Conservation (phyloP, 64 coral and sea anemone genomes). For the Stichodactyla helianthus region DNA sequence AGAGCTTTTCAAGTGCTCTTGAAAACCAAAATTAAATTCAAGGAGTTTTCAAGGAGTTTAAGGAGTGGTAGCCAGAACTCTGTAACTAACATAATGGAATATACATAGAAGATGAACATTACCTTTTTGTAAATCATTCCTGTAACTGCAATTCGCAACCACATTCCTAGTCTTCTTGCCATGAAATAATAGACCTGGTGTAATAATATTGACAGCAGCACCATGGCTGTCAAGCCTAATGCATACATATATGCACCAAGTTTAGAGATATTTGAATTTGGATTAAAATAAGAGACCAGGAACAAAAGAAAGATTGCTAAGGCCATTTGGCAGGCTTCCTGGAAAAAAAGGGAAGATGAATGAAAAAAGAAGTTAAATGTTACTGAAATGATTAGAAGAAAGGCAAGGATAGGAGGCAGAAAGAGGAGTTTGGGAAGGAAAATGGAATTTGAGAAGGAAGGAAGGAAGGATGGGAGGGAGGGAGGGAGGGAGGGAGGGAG, state of each 20-base stretch:
- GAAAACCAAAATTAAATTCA: too few species aligned
- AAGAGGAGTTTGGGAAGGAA: background rate
- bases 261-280: constrained; percentile 43
- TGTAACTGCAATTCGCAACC: constrained; percentile 54
- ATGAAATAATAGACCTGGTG: constrained; percentile 73
- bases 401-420: background rate
- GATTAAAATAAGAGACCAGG: constrained; percentile 71
- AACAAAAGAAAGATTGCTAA: constrained; percentile 56
- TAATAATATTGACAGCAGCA: constrained; percentile 36
- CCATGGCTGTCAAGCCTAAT: constrained; percentile 20
- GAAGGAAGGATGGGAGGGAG: too few species aligned
- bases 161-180: constrained; percentile 67
- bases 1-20: too few species aligned
- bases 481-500: too few species aligned
- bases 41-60: too few species aligned
- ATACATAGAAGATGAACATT: background rate
- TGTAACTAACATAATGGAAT: too few species aligned
- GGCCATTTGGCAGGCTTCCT: constrained; percentile 54
- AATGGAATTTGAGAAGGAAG: background rate
- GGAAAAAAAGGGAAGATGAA: background rate
- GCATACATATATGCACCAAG: constrained; percentile 65
- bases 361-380: background rate
- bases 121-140: constrained; percentile 83
- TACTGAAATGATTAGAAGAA: background rate
- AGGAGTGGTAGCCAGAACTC: too few species aligned